Conservation (phyloP, 2,113 vertebrate species). For the Manacus vitellinus region DNA sequence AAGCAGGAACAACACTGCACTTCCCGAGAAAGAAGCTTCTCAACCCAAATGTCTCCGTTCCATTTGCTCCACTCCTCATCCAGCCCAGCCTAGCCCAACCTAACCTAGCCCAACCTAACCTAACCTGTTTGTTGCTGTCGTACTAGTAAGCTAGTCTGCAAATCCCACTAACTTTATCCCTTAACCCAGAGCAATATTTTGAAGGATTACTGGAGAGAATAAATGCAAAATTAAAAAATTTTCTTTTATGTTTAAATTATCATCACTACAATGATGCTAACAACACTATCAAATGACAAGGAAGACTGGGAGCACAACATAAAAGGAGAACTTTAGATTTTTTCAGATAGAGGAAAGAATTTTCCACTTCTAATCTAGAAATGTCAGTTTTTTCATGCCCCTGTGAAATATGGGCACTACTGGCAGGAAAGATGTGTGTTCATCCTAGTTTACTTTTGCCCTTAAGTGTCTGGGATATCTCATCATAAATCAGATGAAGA, state of each 20-base stretch:
- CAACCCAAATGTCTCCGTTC: neutral
- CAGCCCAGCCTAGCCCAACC: neutral
- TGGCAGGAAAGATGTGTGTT: neutral
- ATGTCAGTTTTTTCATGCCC: neutral
- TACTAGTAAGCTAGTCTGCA: neutral
- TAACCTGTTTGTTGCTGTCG: neutral
- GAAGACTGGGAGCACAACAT: neutral
- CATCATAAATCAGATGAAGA: neutral
- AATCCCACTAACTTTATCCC: neutral
- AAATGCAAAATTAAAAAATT: neutral
- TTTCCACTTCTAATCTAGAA: neutral
- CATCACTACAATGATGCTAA: neutral
- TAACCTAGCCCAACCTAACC: neutral
- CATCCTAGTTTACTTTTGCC: neutral
- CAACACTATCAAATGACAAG: neutral
- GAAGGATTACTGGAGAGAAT: neutral
- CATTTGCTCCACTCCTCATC: neutral
- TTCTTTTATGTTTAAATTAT: neutral
- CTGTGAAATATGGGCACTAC: neutral
- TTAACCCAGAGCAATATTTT: neutral
- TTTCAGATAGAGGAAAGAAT: neutral
- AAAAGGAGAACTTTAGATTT: neutral
- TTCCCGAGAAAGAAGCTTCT: constrained; percentile 14
- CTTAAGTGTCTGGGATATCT: neutral
- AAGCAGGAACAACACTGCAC: neutral